A percentile compares a stretch with the other conserved stretches of the same genome.
phyloP scores from a whole-genome alignment of 2,888 invertebrate genomes.

The Polietes domitor region DNA sequence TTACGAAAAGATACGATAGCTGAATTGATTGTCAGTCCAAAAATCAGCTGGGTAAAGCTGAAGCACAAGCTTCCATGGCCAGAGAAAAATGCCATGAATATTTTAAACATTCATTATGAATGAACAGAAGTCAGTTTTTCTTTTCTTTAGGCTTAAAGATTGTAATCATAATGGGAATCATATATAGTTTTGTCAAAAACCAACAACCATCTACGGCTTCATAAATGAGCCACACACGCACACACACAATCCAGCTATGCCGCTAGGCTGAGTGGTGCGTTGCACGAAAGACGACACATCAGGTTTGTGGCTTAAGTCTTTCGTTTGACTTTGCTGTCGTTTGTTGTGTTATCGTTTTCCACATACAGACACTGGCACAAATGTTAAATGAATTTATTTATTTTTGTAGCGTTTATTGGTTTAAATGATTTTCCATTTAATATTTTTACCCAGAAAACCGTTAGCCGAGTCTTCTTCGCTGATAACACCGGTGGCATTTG shows the following conservation, averaged over 20 bases:
- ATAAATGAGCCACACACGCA: constrained; percentile 4
- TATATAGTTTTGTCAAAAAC: constrained; percentile 28
- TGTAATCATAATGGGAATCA: constrained; percentile 26
- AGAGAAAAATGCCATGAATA: constrained; percentile 13
- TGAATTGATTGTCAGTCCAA: constrained; percentile 22
- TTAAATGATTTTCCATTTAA: constrained; percentile 60
- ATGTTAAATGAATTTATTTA: constrained; percentile 51
- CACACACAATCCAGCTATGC: too few relatives aligned
- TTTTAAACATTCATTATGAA: constrained; percentile 24
- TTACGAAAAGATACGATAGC: not conserved
- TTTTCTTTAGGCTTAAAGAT: not conserved
- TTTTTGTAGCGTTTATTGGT: constrained; percentile 37
- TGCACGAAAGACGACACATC: constrained; percentile 28
- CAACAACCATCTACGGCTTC: not conserved
- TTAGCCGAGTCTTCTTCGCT: constrained; percentile 6
- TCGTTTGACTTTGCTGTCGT: constrained; percentile 34
- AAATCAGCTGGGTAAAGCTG: not conserved
- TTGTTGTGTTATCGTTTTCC: constrained; percentile 33
- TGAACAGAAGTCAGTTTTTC: constrained; percentile 21
- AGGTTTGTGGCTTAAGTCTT: constrained; percentile 61
- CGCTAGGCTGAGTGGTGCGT: not conserved
- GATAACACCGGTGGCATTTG: not conserved
- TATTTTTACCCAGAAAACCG: constrained; percentile 45
- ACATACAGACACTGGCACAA: not conserved
- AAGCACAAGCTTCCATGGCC: not conserved